Evolutionary conservation across 2,888 invertebrate genomes (phyloP), one percentile per base, ranked within the genome.

Genomic region (Epistrophe grossulariae): DNA sequence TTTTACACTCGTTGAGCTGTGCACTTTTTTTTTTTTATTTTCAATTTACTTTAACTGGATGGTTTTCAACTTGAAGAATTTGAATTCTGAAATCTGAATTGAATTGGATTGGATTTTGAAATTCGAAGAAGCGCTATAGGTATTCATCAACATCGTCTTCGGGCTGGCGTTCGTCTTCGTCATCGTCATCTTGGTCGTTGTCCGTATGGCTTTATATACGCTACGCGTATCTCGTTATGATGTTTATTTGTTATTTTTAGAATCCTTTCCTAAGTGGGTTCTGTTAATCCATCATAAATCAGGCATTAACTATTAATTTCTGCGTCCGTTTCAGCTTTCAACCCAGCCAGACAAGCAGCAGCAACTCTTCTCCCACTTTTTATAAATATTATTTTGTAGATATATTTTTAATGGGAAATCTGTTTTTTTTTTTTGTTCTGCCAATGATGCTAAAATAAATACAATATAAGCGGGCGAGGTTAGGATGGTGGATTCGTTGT

Each of bases 271-370:
- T 70, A 83, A 87, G 87, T 87, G 87, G 82, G 74, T 68, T 79
- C 87, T 70, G 87, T 87, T 87, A 83, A 87, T 87, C 83, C 83
- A 87, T 87, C 87, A 87, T 87, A 83, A 87, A 87, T 87, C 87
- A 87, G 83, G 87, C 87, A 87, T 87, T 79, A 83, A 87, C 87
- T 87, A 87, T 87, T 87, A 87, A 87, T 83, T 87, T 87, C 62
- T 70, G 83, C 76, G 76, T 76, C 48, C 71, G 55, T 83, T 55
- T 31, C 28, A 55, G 55, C 55, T 55, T 72, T 72, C 55, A 35
- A 28, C 28, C 48, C 68, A 68, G 55, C 48, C 68, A 68, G 55
- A 40, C 38, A 70, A 38, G 70, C 66, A 38, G 15, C 24, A 40
- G 11, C 35, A 52, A 38, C 45, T 64, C 45, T 64, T 64, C 64